phyloP scores from a whole-genome alignment of 2,888 invertebrate genomes.

The Trissonchulus sp. region DNA sequence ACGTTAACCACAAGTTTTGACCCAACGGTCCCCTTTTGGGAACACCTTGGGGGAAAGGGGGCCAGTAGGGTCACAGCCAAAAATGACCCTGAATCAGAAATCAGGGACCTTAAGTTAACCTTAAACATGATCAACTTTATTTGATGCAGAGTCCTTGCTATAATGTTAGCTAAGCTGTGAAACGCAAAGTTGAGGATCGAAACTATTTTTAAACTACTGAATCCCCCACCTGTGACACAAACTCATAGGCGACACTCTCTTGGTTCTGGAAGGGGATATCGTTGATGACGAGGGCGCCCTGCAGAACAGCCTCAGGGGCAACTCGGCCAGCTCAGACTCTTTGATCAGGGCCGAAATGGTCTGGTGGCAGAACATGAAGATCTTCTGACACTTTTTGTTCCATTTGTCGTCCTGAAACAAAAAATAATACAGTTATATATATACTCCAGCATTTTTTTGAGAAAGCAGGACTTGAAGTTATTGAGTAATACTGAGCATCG shows the following conservation, averaged over 20 bases:
- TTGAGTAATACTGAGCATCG: too few relatives aligned
- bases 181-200: slow-evolving; percentile 22
- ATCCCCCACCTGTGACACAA: slow-evolving; percentile 80
- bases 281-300: slow-evolving; percentile 73
- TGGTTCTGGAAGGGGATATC: slow-evolving; percentile 73
- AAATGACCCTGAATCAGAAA: too few relatives aligned
- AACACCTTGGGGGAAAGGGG: too few relatives aligned
- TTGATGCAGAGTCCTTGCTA: too few relatives aligned
- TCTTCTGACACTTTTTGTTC: slow-evolving; percentile 96
- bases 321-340: slow-evolving; percentile 86
- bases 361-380: slow-evolving; percentile 94
- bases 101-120: too few relatives aligned
- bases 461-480: too few relatives aligned
- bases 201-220: slow-evolving; percentile 35
- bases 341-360: slow-evolving; percentile 80
- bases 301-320: slow-evolving; percentile 86
- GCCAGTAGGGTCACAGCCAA: too few relatives aligned
- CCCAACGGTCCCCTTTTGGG: too few relatives aligned
- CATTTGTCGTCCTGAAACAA: slow-evolving; percentile 76
- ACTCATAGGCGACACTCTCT: slow-evolving; percentile 96
- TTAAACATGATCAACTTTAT: too few relatives aligned
- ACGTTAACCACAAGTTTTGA: too few relatives aligned
- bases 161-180: slow-evolving; percentile 25
- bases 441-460: too few relatives aligned
- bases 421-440: too few relatives aligned